These are phyloP conservation scores for Drosophila bipectinata DNA, from an alignment of 1,140 invertebrate genomes.

Conservation along the genomic window DNA sequence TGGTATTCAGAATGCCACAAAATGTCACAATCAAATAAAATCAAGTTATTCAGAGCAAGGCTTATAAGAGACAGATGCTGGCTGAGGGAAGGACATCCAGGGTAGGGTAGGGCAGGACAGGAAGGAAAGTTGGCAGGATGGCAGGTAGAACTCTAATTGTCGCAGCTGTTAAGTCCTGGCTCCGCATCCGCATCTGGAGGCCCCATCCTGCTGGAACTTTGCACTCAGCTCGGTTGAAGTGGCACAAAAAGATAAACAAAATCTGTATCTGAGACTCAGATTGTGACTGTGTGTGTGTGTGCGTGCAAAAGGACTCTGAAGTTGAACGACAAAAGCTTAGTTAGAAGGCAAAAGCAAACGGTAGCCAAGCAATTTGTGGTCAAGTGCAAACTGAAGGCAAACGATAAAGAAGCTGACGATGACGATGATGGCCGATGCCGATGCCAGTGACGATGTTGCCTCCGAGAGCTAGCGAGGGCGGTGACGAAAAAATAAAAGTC, in stretches of 20 bases:
- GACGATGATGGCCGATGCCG: conserved; percentile 1
- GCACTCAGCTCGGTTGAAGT: conserved; percentile 63
- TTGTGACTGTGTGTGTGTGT: not conserved
- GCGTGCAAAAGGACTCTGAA: conserved; percentile 27
- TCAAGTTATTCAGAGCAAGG: conserved; percentile 40
- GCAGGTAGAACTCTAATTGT: conserved; percentile 59
- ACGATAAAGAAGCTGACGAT: conserved; percentile 31
- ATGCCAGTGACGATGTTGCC: not conserved
- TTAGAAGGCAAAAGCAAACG: conserved; percentile 72
- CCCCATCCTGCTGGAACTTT: conserved; percentile 43
- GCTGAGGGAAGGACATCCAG: not conserved
- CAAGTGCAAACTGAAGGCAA: conserved; percentile 58
- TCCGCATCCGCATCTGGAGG: conserved; percentile 5
- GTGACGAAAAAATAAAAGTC: conserved; percentile 35
- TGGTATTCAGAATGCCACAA: conserved; percentile 20
- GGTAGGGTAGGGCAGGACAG: not conserved
- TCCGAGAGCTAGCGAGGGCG: not conserved
- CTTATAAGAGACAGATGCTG: conserved; percentile 19
- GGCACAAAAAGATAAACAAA: conserved; percentile 71
- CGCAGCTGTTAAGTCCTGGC: conserved; percentile 59
- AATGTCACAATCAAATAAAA: conserved; percentile 43
- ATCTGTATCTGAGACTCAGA: conserved; percentile 32
- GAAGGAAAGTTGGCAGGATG: conserved; percentile 9
- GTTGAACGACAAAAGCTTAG: conserved; percentile 62
- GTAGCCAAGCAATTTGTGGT: conserved; percentile 77